Evolutionary conservation across 2,113 vertebrate genomes (phyloP), one percentile per base, ranked within the genome.

Genomic region (Thalassarche chlororhynchos): DNA sequence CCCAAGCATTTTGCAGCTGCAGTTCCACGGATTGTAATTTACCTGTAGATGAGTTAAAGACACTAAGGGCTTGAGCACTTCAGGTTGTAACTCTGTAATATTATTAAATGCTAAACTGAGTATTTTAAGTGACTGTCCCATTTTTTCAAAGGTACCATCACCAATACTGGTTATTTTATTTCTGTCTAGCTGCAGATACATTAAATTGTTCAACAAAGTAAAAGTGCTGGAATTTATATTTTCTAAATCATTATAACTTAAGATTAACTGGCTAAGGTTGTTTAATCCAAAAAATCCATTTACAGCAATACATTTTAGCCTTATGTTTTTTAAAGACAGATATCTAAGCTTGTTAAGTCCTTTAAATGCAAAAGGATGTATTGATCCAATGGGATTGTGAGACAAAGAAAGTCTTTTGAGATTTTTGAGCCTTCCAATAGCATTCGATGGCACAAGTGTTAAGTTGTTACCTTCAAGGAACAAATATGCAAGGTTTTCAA

Each of bases 31-130:
- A 97, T 98, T 98, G 69, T 96, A 97, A 94, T 96, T 96, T 82
- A 98, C 92, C 38, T 98, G 97, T 58, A 99, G 96, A 69, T 96
- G 97, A 93, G 84, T 98, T 97, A 98, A 82, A 95, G 98, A 98
- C 49, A 98, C 95, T 68, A 99, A 96, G 72, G 98, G 97, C 66
- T 98, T 98, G 66, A 98, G 93, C 68, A 98, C 97, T 83, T 94
- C 96, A 95, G 98, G 97, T 14, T 97, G 97, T 68, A 98, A 97
- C 66, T 98, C 98, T 91, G 98, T 98, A 96, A 99, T 97, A 93
- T 98, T 98, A 98, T 99, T 98, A 97, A 98, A 98, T 29, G 98
- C 97, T 87, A 99, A 93, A 96, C 97, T 98, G 74, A 99, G 97
- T n/a, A 98, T 93, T 97, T 98, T 98, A 95, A 98, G 97, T 89